Conservation (phyloP, 2,888 invertebrate genomes). For the Tenthredo distinguenda region DNA sequence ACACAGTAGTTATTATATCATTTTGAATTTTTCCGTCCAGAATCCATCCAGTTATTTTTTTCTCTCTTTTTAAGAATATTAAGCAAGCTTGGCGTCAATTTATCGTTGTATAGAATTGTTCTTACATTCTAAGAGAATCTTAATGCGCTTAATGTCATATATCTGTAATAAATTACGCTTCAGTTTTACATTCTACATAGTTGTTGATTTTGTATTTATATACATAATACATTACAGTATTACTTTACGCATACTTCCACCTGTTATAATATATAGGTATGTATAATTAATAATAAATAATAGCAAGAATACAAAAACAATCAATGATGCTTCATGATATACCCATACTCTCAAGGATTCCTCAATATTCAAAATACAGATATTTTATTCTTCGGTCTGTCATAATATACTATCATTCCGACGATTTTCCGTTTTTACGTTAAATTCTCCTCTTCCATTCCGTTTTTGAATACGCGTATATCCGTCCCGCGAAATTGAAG, state of each 20-base stretch:
- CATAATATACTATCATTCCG: no score
- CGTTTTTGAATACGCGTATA: no score
- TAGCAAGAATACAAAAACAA: no score
- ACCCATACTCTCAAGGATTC: no score
- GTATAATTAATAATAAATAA: not conserved
- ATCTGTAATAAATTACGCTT: not conserved
- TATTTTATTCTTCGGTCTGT: no score
- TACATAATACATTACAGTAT: not conserved
- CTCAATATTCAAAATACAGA: no score
- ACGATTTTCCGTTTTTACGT: no score
- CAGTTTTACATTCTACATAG: not conserved
- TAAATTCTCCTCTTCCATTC: no score
- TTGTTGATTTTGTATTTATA: no score
- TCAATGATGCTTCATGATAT: no score
- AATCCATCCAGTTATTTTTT: not conserved
- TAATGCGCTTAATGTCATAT: not conserved
- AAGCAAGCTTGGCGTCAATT: not conserved
- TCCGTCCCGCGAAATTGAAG: no score
- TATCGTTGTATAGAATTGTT: not conserved
- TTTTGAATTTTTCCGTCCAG: not conserved
- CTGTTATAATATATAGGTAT: not conserved
- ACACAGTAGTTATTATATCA: not conserved
- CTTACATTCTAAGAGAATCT: not conserved
- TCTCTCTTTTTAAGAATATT: not conserved
- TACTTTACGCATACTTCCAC: not conserved